A percentile compares a stretch with the other conserved stretches of the same genome.
Evolutionary conservation across 2,797 vertebrate genomes (phyloP).

Genomic region (Melanotaenia trifasciata): DNA sequence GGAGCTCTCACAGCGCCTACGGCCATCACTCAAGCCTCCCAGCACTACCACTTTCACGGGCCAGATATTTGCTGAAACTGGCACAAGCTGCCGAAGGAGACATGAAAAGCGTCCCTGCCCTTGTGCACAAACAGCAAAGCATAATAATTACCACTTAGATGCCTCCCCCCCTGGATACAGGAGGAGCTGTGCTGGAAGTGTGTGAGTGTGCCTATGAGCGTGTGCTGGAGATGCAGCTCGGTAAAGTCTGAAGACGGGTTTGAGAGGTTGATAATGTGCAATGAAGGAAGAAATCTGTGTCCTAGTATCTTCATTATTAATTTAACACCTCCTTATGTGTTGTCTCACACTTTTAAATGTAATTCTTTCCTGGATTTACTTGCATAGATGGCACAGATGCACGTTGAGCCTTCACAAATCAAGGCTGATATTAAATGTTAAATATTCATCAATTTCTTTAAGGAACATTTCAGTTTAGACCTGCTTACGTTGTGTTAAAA

Average conservation of each 20-base stretch:
- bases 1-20: constrained; percentile 31
- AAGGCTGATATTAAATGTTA: constrained; percentile 18
- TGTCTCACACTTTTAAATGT: constrained; percentile 28
- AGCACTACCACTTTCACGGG: constrained; percentile 24
- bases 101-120: constrained; percentile 47
- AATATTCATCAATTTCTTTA: constrained; percentile 20
- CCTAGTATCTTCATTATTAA: constrained; percentile 64
- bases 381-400: constrained; percentile 14
- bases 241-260: constrained; percentile 1
- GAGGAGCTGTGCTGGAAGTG: constrained; percentile 7
- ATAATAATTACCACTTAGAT: constrained; percentile 52
- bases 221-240: background rate
- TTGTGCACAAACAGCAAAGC: constrained; percentile 57
- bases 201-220: too few relatives aligned
- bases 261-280: constrained; percentile 17
- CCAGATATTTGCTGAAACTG: constrained; percentile 47
- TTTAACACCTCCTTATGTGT: constrained; percentile 45
- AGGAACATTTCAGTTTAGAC: background rate
- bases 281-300: constrained; percentile 41
- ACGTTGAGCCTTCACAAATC: constrained; percentile 5
- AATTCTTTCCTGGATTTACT: constrained; percentile 12
- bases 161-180: constrained; percentile 38
- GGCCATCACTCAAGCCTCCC: constrained; percentile 42
- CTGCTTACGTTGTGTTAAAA: background rate
- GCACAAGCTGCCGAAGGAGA: constrained; percentile 58